These are phyloP conservation scores for Nephotettix cincticeps DNA, from an alignment of 1,140 invertebrate species.

Conservation along the genomic window DNA sequence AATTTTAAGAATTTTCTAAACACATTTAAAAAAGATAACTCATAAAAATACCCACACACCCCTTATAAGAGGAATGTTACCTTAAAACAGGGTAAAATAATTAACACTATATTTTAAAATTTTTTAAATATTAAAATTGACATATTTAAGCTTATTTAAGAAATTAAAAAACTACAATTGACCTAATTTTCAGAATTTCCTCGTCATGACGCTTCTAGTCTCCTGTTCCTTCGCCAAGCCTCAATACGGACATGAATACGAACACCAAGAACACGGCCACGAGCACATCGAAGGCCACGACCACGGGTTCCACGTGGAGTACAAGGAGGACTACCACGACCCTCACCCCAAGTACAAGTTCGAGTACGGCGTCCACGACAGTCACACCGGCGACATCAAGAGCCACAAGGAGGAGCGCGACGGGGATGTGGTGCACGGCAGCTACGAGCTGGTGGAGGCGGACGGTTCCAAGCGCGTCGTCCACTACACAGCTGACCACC, in stretches of 20 bases:
- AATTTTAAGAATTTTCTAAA: no score
- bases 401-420: conserved; percentile 54
- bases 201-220: neutral
- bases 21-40: no score
- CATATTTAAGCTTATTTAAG: no score
- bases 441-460: conserved; percentile 42
- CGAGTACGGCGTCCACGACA: conserved; percentile 45
- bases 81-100: no score
- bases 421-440: conserved; percentile 51
- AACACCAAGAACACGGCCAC: conserved; percentile 51
- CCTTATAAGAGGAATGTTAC: no score
- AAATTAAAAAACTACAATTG: no score
- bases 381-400: conserved; percentile 56
- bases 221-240: conserved; percentile 37
- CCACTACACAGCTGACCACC: conserved; percentile 43
- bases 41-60: no score
- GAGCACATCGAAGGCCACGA: conserved; percentile 53
- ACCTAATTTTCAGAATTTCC: neutral
- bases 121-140: no score
- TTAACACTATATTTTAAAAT: no score
- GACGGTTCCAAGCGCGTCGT: conserved; percentile 37
- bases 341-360: conserved; percentile 42
- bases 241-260: conserved; percentile 53
- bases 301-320: conserved; percentile 50
- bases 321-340: conserved; percentile 52